phyloP scores from a whole-genome alignment of 2,113 vertebrate species.

The Vimba vimba region DNA sequence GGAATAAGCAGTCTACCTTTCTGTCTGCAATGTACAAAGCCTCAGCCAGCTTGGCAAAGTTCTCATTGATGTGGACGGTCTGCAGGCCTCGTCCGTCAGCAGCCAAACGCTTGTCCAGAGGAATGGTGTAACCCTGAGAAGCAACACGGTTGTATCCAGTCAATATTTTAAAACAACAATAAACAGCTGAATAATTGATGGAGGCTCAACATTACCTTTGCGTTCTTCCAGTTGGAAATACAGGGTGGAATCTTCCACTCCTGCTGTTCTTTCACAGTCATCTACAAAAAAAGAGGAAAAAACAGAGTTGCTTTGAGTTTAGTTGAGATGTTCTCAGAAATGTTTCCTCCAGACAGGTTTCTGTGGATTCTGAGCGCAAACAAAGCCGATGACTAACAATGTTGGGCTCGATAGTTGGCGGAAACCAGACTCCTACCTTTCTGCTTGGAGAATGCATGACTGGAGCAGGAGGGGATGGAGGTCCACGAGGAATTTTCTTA shows the following conservation, averaged over 20 bases:
- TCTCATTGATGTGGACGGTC: slow-evolving; percentile 98
- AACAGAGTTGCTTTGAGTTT: neutral
- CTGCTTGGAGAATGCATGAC: slow-evolving; percentile 99
- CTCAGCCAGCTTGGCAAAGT: slow-evolving; percentile 97
- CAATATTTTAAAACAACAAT: neutral
- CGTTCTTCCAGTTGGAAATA: slow-evolving; percentile 99
- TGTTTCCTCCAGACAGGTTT: neutral
- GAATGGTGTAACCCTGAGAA: slow-evolving; percentile 95
- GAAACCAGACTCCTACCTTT: slow-evolving; percentile 80
- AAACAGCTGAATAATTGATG: neutral
- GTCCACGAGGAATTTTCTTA: slow-evolving; percentile 97
- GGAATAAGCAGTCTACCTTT: slow-evolving; percentile 79
- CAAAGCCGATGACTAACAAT: neutral
- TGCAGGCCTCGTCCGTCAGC: slow-evolving; percentile 95
- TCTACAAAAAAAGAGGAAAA: slow-evolving; percentile 71
- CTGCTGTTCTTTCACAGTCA: slow-evolving; percentile 98
- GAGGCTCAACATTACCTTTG: slow-evolving; percentile 81
- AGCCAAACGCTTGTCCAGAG: slow-evolving; percentile 94
- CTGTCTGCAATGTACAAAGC: slow-evolving; percentile 97
- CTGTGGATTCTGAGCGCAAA: neutral
- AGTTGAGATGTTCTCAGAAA: neutral
- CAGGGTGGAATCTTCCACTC: slow-evolving; percentile 99
- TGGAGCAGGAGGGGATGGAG: slow-evolving; percentile 96
- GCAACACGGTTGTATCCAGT: neutral
- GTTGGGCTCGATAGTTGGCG: neutral